phyloP scores from a whole-genome alignment of 2,113 vertebrate species.

The Cochlearius cochlearius region DNA sequence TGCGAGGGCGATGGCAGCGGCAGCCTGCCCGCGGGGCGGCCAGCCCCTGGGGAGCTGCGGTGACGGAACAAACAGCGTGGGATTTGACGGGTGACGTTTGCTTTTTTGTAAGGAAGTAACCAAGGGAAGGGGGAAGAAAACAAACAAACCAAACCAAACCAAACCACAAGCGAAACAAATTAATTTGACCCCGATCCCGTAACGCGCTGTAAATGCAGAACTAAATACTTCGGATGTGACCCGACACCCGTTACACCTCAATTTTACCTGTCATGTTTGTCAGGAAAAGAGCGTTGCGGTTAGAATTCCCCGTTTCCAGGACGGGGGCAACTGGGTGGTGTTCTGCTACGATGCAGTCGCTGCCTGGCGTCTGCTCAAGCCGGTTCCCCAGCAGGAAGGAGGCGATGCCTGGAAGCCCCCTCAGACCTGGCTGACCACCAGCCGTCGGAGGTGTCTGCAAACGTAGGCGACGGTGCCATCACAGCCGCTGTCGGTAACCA shows the following conservation, averaged over 20 bases:
- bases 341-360: fast-evolving
- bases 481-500: fast-evolving
- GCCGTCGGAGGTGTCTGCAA: neutral
- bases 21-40: neutral
- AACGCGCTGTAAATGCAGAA: neutral
- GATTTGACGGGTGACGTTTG: neutral
- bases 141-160: no score
- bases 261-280: neutral
- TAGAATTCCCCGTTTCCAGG: neutral
- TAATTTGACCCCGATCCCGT: fast-evolving
- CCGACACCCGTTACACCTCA: neutral
- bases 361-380: neutral
- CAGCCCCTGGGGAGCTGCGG: neutral
- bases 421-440: neutral
- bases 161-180: neutral
- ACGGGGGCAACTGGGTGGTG: no score
- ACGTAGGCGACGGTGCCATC: fast-evolving
- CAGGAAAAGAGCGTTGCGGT: neutral
- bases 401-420: neutral
- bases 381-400: neutral
- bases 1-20: neutral
- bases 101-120: neutral
- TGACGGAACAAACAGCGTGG: fast-evolving
- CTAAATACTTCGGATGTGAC: neutral
- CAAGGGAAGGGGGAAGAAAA: no score